phyloP scores from a whole-genome alignment of 2,888 invertebrate species.

The Incurvaria masculella region DNA sequence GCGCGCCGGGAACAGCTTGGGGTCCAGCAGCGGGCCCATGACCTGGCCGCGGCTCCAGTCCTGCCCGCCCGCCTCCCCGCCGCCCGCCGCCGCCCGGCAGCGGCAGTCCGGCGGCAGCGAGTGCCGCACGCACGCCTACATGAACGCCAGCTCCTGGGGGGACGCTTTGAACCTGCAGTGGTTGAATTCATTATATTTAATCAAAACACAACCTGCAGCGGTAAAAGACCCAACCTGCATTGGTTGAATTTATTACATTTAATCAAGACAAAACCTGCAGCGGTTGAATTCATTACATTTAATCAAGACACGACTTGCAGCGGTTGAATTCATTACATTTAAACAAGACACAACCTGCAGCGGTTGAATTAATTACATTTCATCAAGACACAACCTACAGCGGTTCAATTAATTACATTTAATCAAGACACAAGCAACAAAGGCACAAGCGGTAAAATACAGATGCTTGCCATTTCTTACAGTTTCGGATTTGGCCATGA shows the following conservation, averaged over 20 bases:
- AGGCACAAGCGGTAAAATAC: too few relatives aligned
- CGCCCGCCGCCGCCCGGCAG: conserved; percentile 36
- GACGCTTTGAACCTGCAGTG: conserved; percentile 15
- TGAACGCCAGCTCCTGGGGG: conserved; percentile 40
- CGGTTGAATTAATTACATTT: too few relatives aligned
- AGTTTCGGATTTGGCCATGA: too few relatives aligned
- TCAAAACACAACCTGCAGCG: conserved; percentile 40
- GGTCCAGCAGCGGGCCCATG: conserved; percentile 60
- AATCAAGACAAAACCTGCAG: conserved; percentile 41
- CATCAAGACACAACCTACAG: too few relatives aligned
- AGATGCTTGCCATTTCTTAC: too few relatives aligned
- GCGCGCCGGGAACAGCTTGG: conserved; percentile 58
- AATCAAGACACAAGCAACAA: too few relatives aligned
- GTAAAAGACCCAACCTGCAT: conserved; percentile 18
- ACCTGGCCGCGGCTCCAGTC: conserved; percentile 44
- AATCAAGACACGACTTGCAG: conserved; percentile 41
- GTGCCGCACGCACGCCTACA: conserved; percentile 46
- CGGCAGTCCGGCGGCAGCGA: conserved; percentile 39
- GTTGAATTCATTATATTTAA: too few relatives aligned
- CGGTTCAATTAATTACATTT: too few relatives aligned
- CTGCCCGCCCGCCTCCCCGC: conserved; percentile 44
- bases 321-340: conserved; percentile 9
- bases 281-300: conserved; percentile 9
- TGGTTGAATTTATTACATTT: too few relatives aligned
- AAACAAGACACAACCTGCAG: too few relatives aligned